Evolutionary conservation across 2,797 vertebrate species (phyloP), one percentile per base, ranked within the genome.

Genomic region (Sparidentex hasta): DNA sequence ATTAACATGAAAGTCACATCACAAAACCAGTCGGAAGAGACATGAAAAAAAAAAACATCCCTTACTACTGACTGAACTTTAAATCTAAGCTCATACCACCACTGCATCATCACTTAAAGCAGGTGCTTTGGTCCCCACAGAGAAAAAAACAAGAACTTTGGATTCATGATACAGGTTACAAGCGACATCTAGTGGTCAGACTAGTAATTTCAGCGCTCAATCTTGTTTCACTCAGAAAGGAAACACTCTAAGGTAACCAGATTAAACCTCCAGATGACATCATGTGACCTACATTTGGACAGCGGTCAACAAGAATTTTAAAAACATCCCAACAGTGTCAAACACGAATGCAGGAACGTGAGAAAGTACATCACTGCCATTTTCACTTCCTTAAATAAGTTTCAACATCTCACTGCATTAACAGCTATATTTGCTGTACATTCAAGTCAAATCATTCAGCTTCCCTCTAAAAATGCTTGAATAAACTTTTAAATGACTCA

Each of bases 401-500:
- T 20, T 33, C 38, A 52, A 33, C 1, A 44, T 27, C 16, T 58
- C 33, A 33, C 29, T 21, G 23, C 6, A 54, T 47, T 13, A 46
- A 46, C 52, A 47, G 1, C 2, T 16, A 59, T 0, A 23, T 16
- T 23, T 25, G 2, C 6, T 25, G 5, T 17, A 4, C 0, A 17
- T 63, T 43, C 17, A 43, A 52, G 18, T n/a, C 8, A 56, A 20
- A 56, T 57, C 33, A 6, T 51, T 38, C 11, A 17, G 1, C n/a
- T 43, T 12, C 6, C 16, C n/a, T 21, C 47, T 43, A 1, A 61
- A 61, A 21, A 23, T 1, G 62, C 65, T 6, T 11, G 11, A 62
- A 46, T 20, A 11, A 41, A 52, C 21, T 1, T 17, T n/a, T 0
- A 0, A n/a, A 23, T 38, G 4, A 95, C 97, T 95, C 82, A 99